These are phyloP conservation scores for Desoria tigrina DNA, from an alignment of 2,888 invertebrate genomes.

Conservation along the genomic window DNA sequence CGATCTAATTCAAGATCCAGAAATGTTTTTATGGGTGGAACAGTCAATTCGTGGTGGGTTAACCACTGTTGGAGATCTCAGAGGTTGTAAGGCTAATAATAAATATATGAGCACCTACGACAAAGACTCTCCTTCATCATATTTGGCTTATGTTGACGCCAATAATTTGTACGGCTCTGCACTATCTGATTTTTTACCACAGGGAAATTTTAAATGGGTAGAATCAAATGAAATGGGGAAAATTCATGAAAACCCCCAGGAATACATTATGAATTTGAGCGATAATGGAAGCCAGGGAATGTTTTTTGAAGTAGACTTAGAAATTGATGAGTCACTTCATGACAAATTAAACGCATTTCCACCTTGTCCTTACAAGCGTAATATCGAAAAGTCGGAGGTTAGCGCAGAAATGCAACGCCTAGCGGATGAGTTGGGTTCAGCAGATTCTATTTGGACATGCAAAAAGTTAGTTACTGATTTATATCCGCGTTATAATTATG, in stretches of 20 bases:
- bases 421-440: neutral
- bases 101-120: slow-evolving; percentile 16
- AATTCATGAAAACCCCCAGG: no score
- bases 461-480: slow-evolving; percentile 25
- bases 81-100: slow-evolving; percentile 29
- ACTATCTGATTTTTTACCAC: slow-evolving; percentile 1
- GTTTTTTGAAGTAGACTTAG: no score
- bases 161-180: slow-evolving; percentile 31
- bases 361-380: slow-evolving; percentile 11
- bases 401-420: no score
- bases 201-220: slow-evolving; percentile 12
- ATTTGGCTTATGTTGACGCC: slow-evolving; percentile 21
- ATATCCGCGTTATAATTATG: neutral
- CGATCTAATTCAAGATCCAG: slow-evolving; percentile 20
- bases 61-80: slow-evolving; percentile 7
- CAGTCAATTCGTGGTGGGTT: slow-evolving; percentile 23
- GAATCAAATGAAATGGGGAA: no score
- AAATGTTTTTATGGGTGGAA: slow-evolving; percentile 29
- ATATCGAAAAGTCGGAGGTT: neutral
- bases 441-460: neutral
- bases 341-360: slow-evolving; percentile 25
- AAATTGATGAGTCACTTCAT: no score
- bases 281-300: no score
- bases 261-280: no score
- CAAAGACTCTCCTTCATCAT: neutral